These are phyloP conservation scores for Atrichornis clamosus DNA, from an alignment of 2,113 vertebrate species.

Conservation along the genomic window DNA sequence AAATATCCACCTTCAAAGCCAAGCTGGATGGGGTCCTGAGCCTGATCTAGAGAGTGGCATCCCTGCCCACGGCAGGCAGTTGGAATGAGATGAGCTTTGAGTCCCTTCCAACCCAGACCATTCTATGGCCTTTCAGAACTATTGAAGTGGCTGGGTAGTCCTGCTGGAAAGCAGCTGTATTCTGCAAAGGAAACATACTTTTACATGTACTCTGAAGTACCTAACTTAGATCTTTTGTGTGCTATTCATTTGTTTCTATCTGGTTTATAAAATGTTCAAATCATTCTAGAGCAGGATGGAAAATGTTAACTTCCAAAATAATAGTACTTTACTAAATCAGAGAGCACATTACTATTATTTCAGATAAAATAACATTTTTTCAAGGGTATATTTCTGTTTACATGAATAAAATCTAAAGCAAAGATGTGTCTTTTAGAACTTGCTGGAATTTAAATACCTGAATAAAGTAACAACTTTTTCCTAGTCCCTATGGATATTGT, in stretches of 20 bases:
- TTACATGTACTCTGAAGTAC: neutral
- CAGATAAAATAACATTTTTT: neutral
- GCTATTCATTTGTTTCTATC: neutral
- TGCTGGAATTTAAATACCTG: neutral
- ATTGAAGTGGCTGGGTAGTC: neutral
- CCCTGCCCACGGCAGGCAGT: neutral
- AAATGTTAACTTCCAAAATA: neutral
- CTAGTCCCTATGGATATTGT: neutral
- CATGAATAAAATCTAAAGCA: neutral
- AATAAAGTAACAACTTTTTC: neutral
- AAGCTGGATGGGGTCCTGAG: neutral
- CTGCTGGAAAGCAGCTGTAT: neutral
- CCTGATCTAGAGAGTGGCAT: neutral
- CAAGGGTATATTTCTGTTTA: neutral
- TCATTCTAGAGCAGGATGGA: neutral
- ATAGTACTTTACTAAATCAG: neutral
- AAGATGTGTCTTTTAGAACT: neutral
- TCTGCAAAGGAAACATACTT: neutral
- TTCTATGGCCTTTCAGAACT: neutral
- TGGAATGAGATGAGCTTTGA: neutral
- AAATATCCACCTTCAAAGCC: neutral
- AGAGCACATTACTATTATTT: neutral
- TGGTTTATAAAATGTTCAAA: neutral
- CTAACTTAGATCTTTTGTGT: neutral
- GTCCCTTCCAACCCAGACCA: neutral